Evolutionary conservation across 2,888 invertebrate species (phyloP).

Genomic region (Sarcophaga rosellei): DNA sequence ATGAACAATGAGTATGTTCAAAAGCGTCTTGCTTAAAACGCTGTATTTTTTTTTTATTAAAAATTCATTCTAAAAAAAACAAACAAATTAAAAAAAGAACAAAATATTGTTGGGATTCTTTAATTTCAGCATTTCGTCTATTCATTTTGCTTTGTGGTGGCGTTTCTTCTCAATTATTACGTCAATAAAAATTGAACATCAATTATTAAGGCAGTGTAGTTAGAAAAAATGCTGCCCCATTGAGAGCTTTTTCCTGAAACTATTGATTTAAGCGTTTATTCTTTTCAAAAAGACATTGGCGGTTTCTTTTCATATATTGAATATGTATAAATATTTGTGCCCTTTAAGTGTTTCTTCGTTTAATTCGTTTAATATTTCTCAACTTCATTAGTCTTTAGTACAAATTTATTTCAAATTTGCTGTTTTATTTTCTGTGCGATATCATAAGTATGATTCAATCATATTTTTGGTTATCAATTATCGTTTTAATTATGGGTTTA

Average conservation of each 20-base stretch:
- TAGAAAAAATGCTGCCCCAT: not conserved
- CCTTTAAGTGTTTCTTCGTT: not conserved
- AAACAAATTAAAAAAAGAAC: too few species aligned
- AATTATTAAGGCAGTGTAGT: slow-evolving; percentile 28
- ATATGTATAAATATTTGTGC: not conserved
- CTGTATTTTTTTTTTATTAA: slow-evolving; percentile 10
- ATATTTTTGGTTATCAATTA: not conserved
- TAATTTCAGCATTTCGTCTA: not conserved
- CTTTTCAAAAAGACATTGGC: not conserved
- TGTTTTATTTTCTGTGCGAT: not conserved
- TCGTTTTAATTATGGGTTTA: slow-evolving; percentile 10
- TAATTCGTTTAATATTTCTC: not conserved
- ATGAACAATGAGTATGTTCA: not conserved
- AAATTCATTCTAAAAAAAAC: too few species aligned
- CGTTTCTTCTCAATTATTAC: slow-evolving; percentile 39
- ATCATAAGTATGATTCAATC: not conserved
- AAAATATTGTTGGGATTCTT: slow-evolving; percentile 3
- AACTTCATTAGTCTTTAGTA: not conserved
- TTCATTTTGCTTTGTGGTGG: slow-evolving; percentile 29
- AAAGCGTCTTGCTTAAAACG: not conserved
- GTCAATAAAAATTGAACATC: slow-evolving; percentile 50
- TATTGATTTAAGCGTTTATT: not conserved
- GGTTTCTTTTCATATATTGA: not conserved
- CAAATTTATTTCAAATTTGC: not conserved
- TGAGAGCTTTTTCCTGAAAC: not conserved